phyloP scores from a whole-genome alignment of 2,888 invertebrate genomes.

The Pycnomerus fuliginosus region DNA sequence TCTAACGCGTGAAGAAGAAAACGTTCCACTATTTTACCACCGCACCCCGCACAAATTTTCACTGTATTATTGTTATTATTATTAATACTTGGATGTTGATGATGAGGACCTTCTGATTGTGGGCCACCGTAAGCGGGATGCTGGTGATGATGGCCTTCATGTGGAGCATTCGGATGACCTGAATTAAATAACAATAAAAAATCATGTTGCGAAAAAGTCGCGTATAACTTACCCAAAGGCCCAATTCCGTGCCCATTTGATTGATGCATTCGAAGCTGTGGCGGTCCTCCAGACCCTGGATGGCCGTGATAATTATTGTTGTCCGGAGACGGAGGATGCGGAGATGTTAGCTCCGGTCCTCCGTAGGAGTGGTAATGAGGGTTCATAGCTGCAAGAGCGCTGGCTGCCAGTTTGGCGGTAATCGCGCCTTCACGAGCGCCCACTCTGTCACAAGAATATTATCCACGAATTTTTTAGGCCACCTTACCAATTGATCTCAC shows the following conservation, averaged over 20 bases:
- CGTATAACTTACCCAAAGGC: slow-evolving; percentile 50
- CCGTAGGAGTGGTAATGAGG: slow-evolving; percentile 84
- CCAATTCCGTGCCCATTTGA: slow-evolving; percentile 54
- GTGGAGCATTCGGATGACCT: slow-evolving; percentile 51
- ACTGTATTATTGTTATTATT: slow-evolving; percentile 59
- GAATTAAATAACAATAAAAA: slow-evolving; percentile 23
- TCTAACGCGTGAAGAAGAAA: slow-evolving; percentile 90
- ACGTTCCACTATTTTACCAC: slow-evolving; percentile 88
- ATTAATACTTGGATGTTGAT: slow-evolving; percentile 56
- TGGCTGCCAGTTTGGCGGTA: slow-evolving; percentile 83
- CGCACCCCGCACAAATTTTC: slow-evolving; percentile 88
- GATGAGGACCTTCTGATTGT: slow-evolving; percentile 52
- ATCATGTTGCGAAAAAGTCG: too few species aligned
- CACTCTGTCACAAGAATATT: slow-evolving; percentile 20
- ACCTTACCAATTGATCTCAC: slow-evolving; percentile 7
- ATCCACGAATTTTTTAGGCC: slow-evolving; percentile 4
- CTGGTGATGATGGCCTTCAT: slow-evolving; percentile 52
- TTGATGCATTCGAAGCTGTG: slow-evolving; percentile 53
- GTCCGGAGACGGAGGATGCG: slow-evolving; percentile 75
- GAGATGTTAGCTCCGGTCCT: slow-evolving; percentile 72
- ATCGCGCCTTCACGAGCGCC: slow-evolving; percentile 34
- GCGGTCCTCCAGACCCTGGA: slow-evolving; percentile 54
- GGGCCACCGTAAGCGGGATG: slow-evolving; percentile 54
- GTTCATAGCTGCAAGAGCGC: slow-evolving; percentile 83
- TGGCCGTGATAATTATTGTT: slow-evolving; percentile 62